phyloP scores from a whole-genome alignment of 64 coral and sea anemone species.

The Montipora sp. region DNA sequence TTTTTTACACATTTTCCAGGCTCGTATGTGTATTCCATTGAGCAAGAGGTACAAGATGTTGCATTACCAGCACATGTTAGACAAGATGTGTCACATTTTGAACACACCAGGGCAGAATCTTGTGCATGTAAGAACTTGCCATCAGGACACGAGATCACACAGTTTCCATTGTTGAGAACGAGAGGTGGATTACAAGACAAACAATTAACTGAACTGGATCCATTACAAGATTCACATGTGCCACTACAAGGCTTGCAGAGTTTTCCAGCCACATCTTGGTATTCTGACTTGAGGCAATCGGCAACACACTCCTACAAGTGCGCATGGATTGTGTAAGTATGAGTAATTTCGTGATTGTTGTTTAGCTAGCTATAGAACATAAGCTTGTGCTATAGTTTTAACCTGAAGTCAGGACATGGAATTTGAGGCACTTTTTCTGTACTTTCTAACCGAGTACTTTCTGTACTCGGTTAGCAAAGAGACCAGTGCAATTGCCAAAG shows the following conservation, averaged over 20 bases:
- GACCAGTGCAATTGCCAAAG: no score
- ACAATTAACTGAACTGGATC: conserved; percentile 67
- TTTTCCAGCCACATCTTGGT: conserved; percentile 52
- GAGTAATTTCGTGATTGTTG: neutral
- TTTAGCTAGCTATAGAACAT: no score
- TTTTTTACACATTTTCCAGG: conserved; percentile 48
- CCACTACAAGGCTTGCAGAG: conserved; percentile 71
- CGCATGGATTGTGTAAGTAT: neutral
- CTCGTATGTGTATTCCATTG: conserved; percentile 47
- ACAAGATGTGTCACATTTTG: conserved; percentile 74
- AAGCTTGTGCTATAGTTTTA: no score
- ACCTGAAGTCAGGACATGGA: no score
- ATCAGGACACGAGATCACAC: conserved; percentile 69
- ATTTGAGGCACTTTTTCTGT: no score
- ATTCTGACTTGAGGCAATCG: conserved; percentile 69
- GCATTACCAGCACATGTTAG: conserved; percentile 71
- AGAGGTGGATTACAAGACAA: conserved; percentile 77
- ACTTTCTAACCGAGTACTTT: no score
- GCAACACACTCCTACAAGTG: conserved; percentile 79
- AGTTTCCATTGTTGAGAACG: conserved; percentile 66
- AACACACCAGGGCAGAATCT: conserved; percentile 44
- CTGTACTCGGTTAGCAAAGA: no score
- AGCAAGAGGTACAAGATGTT: conserved; percentile 77
- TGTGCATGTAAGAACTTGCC: conserved; percentile 62
- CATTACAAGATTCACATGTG: conserved; percentile 78